Evolutionary conservation across 2,888 invertebrate species (phyloP).

Genomic region (Scaptomyza flava): DNA sequence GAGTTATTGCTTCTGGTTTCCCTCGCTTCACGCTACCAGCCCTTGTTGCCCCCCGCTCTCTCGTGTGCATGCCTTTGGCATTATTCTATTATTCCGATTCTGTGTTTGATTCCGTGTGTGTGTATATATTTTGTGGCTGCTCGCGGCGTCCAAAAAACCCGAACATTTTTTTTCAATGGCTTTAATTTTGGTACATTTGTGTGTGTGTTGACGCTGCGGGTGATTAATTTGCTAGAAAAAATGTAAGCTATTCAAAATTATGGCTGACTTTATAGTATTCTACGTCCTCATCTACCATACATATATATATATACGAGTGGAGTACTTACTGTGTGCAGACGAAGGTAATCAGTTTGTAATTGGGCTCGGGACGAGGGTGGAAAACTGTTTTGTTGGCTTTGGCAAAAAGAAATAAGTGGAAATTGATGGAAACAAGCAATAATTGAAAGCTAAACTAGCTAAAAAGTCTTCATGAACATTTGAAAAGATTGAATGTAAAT

Average conservation of each 20-base stretch:
- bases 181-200: conserved; percentile 30
- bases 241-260: conserved; percentile 39
- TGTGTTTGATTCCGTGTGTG: conserved; percentile 19
- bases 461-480: too few species aligned
- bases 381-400: background rate
- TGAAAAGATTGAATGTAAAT: too few species aligned
- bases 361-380: conserved; percentile 9
- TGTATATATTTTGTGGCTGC: conserved; percentile 26
- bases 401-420: background rate
- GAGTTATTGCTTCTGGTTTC: conserved; percentile 13
- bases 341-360: conserved; percentile 51
- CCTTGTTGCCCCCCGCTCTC: background rate
- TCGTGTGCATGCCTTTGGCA: conserved; percentile 40
- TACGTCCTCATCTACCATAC: conserved; percentile 14
- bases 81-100: conserved; percentile 54
- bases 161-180: conserved; percentile 24
- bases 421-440: background rate
- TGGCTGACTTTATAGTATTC: conserved; percentile 11
- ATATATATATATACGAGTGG: conserved; percentile 17
- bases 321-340: background rate
- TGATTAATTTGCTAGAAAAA: conserved; percentile 68
- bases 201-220: conserved; percentile 60
- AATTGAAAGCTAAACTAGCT: background rate
- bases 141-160: conserved; percentile 18
- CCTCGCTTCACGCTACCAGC: background rate